These are phyloP conservation scores for Operophtera brumata DNA, from an alignment of 2,888 invertebrate species.

Conservation along the genomic window DNA sequence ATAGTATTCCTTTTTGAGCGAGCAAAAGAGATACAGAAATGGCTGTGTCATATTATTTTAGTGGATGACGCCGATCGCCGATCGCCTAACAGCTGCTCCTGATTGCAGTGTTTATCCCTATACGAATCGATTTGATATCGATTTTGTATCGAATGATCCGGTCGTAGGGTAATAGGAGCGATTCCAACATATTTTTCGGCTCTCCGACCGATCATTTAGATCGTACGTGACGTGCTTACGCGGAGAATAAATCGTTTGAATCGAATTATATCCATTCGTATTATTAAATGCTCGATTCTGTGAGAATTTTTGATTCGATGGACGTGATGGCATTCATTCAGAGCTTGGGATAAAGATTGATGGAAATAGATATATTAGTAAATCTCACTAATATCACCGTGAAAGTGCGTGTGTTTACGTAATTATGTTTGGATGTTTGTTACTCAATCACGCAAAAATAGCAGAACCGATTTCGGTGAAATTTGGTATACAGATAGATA, in stretches of 20 bases:
- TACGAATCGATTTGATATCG: constrained; percentile 74
- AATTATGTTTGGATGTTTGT: too few relatives aligned
- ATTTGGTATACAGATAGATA: too few relatives aligned
- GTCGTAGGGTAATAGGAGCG: constrained; percentile 73
- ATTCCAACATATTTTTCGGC: constrained; percentile 73
- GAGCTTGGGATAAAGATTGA: constrained; percentile 1
- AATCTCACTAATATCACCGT: too few relatives aligned
- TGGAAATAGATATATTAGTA: neutral
- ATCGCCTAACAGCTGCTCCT: constrained; percentile 75
- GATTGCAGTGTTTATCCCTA: constrained; percentile 77
- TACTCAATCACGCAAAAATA: too few relatives aligned
- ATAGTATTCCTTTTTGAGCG: constrained; percentile 68
- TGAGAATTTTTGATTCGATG: constrained; percentile 70
- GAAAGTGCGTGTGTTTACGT: too few relatives aligned
- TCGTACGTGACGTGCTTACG: constrained; percentile 77
- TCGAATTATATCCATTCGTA: constrained; percentile 71
- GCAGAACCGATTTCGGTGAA: too few relatives aligned
- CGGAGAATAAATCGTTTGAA: constrained; percentile 74
- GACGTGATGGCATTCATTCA: constrained; percentile 64
- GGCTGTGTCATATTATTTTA: constrained; percentile 81
- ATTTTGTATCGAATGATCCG: constrained; percentile 69
- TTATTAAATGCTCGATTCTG: constrained; percentile 76
- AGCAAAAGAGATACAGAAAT: constrained; percentile 68
- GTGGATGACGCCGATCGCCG: constrained; percentile 76
- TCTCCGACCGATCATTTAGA: constrained; percentile 71